These are phyloP conservation scores for Melikaiella ostensackeni DNA, from an alignment of 2,888 invertebrate genomes.

Conservation along the genomic window DNA sequence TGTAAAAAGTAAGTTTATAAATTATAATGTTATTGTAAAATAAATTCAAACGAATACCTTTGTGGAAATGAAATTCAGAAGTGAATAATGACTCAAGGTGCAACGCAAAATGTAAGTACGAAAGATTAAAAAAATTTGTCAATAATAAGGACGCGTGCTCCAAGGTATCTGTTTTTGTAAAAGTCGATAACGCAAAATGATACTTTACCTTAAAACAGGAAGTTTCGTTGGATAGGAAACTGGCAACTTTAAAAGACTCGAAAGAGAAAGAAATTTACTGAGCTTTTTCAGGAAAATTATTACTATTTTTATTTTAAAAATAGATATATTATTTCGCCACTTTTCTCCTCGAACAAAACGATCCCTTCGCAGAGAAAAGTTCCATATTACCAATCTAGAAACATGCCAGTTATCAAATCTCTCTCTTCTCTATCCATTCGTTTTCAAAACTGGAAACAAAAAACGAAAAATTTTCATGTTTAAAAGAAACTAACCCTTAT, in stretches of 20 bases:
- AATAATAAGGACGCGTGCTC: constrained; percentile 30
- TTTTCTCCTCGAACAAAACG: constrained; percentile 33
- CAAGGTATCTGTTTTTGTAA: constrained; percentile 22
- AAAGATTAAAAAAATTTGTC: constrained; percentile 26
- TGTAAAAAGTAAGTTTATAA: background rate
- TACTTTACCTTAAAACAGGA: background rate
- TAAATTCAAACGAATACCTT: background rate
- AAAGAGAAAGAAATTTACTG: background rate
- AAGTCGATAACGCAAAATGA: background rate
- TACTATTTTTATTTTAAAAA: constrained; percentile 16
- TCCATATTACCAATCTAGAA: background rate
- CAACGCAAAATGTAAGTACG: background rate
- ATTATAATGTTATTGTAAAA: background rate
- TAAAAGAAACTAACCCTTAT: background rate
- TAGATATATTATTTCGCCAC: background rate
- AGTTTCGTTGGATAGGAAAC: background rate
- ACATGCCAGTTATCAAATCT: constrained; percentile 7
- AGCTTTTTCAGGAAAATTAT: background rate
- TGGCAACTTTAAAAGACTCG: background rate
- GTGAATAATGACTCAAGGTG: background rate
- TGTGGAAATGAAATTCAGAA: background rate
- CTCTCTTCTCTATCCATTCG: background rate
- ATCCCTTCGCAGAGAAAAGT: constrained; percentile 34
- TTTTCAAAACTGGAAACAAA: background rate
- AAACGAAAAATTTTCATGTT: background rate